Percentiles rank a stretch among this genome's conserved stretches.
These are phyloP conservation scores for Microtus pennsylvanicus DNA, from an alignment of 2,113 vertebrate species.

Conservation along the genomic window DNA sequence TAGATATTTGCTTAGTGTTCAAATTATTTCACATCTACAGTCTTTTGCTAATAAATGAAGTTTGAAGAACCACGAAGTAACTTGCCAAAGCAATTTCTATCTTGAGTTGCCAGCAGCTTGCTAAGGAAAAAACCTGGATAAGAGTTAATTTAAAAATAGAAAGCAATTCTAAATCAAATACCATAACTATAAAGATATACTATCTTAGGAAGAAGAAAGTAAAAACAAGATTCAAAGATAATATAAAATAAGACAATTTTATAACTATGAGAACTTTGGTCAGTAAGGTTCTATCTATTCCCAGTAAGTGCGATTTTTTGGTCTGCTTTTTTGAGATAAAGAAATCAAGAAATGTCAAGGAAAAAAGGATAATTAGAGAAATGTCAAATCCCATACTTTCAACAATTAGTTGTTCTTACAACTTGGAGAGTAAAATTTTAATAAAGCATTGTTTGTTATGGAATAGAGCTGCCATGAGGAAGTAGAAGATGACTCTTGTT, in stretches of 20 bases:
- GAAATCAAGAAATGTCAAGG: neutral
- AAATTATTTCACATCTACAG: neutral
- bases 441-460: neutral
- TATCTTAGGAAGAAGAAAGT: constrained; percentile 33
- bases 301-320: neutral
- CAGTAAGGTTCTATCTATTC: neutral
- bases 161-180: constrained; percentile 56
- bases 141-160: constrained; percentile 12
- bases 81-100: neutral
- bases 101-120: neutral
- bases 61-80: neutral
- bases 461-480: neutral
- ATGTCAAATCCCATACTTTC: neutral
- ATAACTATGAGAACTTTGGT: neutral
- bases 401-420: neutral
- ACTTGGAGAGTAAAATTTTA: neutral
- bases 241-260: neutral
- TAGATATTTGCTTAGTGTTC: neutral
- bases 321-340: neutral
- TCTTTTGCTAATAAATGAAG: neutral
- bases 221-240: constrained; percentile 14
- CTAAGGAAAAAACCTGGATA: constrained; percentile 34
- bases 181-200: neutral
- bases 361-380: neutral
- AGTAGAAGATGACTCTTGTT: neutral